Evolutionary conservation across 1,140 invertebrate species (phyloP), one percentile per base, ranked within the genome.

Genomic region (Brachionus koreanus): DNA sequence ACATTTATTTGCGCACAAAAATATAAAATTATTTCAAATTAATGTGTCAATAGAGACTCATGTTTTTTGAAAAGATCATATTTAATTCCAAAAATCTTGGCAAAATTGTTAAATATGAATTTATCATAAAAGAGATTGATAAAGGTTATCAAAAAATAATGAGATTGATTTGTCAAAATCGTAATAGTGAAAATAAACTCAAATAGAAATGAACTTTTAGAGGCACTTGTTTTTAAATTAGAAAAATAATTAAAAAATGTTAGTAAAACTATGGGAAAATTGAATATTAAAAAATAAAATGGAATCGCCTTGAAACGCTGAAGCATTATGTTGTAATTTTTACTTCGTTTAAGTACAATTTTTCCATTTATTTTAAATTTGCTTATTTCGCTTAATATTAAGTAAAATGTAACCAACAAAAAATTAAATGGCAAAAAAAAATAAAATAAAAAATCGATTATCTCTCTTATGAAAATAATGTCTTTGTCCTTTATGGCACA

Each of bases 401-500:
- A 67, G 29, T 67, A 67, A 67, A 67, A 67, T 13, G 12, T 67
- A 6, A 67, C 13, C 5, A 35, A 10, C 3, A 67, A 67, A 35
- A 67, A 67, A 67, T 33, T 37, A 67, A 67, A 67, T 33, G 63
- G 63, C 35, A 67, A 37, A n/a, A 67, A 35, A 67, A 67, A 67
- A 23, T 67, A 67, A 33, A 35, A 67, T 3, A 67, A 67, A 67
- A 67, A 67, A 67, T 67, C 63, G 16, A 67, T 67, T 35, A 33
- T 37, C 9, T 67, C 63, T 5, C 63, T 33, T 12, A 67, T 67
- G 1, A 67, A 67, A n/a, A 67, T 33, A 33, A 67, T 16, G 0
- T 67, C 33, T 35, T 25, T 19, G 29, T 74, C 43, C 25, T 12
- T 43, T 19, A 74, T 74, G 4, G 7, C 69, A 74, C 69, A 74